Evolutionary conservation across 92 coral and sea anemone species (phyloP).

Genomic region (Umimayanthus kanabou): DNA sequence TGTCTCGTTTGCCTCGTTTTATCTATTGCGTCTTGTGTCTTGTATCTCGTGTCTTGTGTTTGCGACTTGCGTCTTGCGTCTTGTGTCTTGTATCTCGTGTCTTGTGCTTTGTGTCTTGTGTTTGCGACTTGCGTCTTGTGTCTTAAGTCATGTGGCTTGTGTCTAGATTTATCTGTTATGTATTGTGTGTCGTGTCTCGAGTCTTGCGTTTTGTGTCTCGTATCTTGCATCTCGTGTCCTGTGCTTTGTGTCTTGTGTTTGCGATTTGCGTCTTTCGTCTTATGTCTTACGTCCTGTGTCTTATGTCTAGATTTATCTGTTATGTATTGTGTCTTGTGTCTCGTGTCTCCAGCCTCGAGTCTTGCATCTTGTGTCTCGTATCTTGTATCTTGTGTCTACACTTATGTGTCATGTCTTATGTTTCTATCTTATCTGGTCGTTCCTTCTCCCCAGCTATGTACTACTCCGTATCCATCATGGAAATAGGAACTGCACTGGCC

Average conservation of each 20-base stretch:
- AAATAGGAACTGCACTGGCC: constrained; percentile 87
- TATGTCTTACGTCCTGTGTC: too few species aligned
- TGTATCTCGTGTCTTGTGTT: too few species aligned
- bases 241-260: background rate
- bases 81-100: background rate
- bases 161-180: too few species aligned
- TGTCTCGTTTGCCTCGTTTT: background rate
- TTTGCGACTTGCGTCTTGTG: too few species aligned
- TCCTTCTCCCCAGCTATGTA: constrained; percentile 72
- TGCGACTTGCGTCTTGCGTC: background rate
- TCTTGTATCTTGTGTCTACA: too few species aligned
- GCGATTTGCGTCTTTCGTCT: too few species aligned
- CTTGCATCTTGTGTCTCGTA: background rate
- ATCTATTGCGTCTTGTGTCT: background rate
- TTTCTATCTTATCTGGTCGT: background rate
- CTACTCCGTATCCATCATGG: constrained; percentile 95
- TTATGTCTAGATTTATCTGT: too few species aligned
- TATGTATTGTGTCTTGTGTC: too few species aligned
- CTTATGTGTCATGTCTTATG: too few species aligned
- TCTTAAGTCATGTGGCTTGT: too few species aligned
- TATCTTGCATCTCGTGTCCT: background rate
- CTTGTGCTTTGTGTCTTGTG: background rate
- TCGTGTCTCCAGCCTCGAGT: too few species aligned
- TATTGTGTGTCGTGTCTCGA: background rate
- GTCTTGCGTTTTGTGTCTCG: too few species aligned